Base-by-base conservation (phyloP, 2,113 vertebrate genomes). In the Leuciscus idus region DNA sequence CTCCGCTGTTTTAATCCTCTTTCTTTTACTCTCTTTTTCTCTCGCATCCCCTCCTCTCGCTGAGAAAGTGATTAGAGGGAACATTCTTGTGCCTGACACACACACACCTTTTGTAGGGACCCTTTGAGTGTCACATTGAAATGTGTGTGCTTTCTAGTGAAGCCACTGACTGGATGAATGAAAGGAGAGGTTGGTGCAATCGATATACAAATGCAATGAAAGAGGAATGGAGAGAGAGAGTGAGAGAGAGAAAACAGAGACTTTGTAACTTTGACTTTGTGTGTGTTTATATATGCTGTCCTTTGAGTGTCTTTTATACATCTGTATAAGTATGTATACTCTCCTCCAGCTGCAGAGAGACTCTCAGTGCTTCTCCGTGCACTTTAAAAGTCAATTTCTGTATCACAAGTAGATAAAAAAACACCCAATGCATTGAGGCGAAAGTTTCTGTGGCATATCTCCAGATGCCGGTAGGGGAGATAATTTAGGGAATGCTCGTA, bases 1-100 rank as follows among this genome's bases (percentile, higher is more conserved):
- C 82, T 57, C 2, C 6, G 48, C 82, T 59, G 82, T 81, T 84
- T 84, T 81, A 74, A 74, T 80, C 64, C 43, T 52, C 39, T 68
- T 39, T 36, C 23, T 46, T 77, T 50, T 57, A 19, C 70, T 8
- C 68, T 52, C 70, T 83, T 64, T 52, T 43, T 55, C 70, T 82
- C 62, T 74, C 62, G 11, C 52, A 39, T 61, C 11, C 39, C 28
- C 39, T 61, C n/a, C 72, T 83, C 80, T 83, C 39, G 4, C 48
- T 59, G 61, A n/a, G 52, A 76, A 78, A 87, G 86, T 87, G 83
- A 84, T 87, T 87, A 87, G 64, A 72, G 76, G 28, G 52, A 84
- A 57, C 75, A 81, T 81, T 79, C 76, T 84, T 70, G 46, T 62
- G 68, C 77, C 55, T 87, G 83, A 83, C 82, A 72, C 83, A 84